phyloP scores from a whole-genome alignment of 2,888 invertebrate species.

The Melitaea athalia region DNA sequence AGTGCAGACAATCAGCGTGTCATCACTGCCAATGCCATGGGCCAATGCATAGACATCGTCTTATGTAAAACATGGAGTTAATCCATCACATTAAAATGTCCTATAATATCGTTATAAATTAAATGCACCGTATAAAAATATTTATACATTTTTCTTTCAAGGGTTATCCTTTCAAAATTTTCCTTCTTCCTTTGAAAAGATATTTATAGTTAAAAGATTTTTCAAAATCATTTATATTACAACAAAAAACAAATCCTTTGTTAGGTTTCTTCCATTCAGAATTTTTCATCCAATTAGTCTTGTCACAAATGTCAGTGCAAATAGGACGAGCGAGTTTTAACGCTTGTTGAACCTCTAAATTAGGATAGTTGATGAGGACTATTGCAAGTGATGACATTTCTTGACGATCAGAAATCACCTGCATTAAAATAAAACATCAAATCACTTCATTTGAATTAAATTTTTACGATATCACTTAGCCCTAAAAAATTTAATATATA shows the following conservation, averaged over 20 bases:
- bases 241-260: slow-evolving; percentile 59
- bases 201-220: slow-evolving; percentile 41
- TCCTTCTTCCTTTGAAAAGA: slow-evolving; percentile 5
- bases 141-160: background rate
- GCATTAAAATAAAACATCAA: slow-evolving; percentile 29
- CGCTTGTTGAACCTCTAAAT: slow-evolving; percentile 44
- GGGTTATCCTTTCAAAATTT: background rate
- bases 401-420: slow-evolving; percentile 57
- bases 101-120: no score
- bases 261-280: slow-evolving; percentile 48
- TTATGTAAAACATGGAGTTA: no score
- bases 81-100: no score
- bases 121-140: no score
- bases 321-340: slow-evolving; percentile 36
- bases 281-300: slow-evolving; percentile 51
- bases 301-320: slow-evolving; percentile 55
- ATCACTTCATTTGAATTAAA: background rate
- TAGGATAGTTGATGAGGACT: slow-evolving; percentile 61
- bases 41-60: no score
- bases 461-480: background rate
- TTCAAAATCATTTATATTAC: slow-evolving; percentile 52
- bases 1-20: no score
- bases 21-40: no score
- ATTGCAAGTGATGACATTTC: slow-evolving; percentile 53
- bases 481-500: no score